Base-by-base conservation (phyloP, 2,113 vertebrate species). In the Pao palembangensis region DNA sequence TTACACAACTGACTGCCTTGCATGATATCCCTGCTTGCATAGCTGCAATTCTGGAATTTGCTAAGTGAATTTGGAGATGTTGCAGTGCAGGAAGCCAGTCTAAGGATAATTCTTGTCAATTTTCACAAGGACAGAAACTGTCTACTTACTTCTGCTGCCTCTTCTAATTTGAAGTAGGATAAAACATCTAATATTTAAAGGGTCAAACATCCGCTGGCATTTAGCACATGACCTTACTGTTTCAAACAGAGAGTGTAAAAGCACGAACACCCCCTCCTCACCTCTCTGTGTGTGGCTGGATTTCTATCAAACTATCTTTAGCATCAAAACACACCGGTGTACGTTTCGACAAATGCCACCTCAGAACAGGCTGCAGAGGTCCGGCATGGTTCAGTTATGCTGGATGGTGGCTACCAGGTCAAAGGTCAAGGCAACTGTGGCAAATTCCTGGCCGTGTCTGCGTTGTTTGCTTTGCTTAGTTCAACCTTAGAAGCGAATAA, bases 401-500 rank as follows among this genome's bases (percentile, higher is more conserved):
- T 38, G 10, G 8, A 2, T 3, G 23, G 59, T 65, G 69, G 54
- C 64, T 52, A 6, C 4, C 20, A 63, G 76, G 46, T 67, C 56
- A 80, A 69, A 75, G 72, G 64, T 82, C 75, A 80, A 71, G 70
- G 78, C 80, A 80, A 75, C 68, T 73, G 69, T 56, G 59, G 68
- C 52, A 56, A 19, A 65, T 61, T 65, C 41, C 65, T 28, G 16
- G 50, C 17, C 43, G 48, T 11, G 48, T 46, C 10, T 34, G 42
- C 17, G 42, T 42, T 28, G 25, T 28, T 28, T 6, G 25, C 25
- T 0, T 28, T 17, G 13, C 11, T 28, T 61, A 13, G 28, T 21
- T 17, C 53, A 28, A 56, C 46, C 31, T 15, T 0, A 12, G 2
- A 64, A 44, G 15, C 41, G 44, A 58, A 49, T 71, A 4, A 48